Evolutionary conservation across 1,140 invertebrate species (phyloP).

Genomic region (Drosophila pseudoobscura): DNA sequence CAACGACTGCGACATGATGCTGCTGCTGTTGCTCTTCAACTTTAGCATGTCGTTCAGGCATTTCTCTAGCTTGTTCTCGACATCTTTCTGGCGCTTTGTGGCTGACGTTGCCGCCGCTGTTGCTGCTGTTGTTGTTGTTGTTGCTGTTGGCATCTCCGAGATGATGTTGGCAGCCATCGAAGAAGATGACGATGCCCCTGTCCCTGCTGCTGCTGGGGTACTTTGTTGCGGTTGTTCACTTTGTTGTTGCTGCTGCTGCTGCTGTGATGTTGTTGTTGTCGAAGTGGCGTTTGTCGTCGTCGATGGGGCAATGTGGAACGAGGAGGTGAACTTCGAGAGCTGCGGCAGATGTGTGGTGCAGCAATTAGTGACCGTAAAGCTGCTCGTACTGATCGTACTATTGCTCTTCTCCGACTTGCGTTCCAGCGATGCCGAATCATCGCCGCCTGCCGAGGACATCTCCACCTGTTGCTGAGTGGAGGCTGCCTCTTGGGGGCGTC

Average conservation of each 20-base stretch:
- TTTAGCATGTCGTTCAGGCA: conserved; percentile 79
- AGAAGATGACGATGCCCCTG: conserved; percentile 10
- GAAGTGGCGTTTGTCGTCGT: conserved; percentile 17
- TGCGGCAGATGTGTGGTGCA: conserved; percentile 79
- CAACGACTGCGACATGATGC: conserved; percentile 57
- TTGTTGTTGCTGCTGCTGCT: conserved; percentile 13
- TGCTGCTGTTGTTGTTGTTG: conserved; percentile 18
- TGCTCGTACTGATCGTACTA: conserved; percentile 77
- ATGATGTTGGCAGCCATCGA: conserved; percentile 34
- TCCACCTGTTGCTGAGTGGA: conserved; percentile 18
- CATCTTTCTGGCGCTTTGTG: conserved; percentile 81
- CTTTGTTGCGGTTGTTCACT: conserved; percentile 34
- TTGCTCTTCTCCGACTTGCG: conserved; percentile 81
- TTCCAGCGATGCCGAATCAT: conserved; percentile 61
- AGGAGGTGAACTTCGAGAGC: conserved; percentile 79
- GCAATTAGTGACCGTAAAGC: conserved; percentile 77
- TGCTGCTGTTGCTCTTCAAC: conserved; percentile 66
- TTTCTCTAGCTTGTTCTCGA: conserved; percentile 81
- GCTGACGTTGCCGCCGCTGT: conserved; percentile 35
- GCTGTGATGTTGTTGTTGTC: conserved; percentile 19
- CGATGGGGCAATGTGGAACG: conserved; percentile 70
- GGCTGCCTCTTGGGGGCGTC: conserved; percentile 45
- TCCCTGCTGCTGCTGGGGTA: conserved; percentile 30
- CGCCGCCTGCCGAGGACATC: conserved; percentile 13
- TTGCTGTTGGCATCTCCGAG: conserved; percentile 12